These are phyloP conservation scores for Atta colombica DNA, from an alignment of 1,140 invertebrate genomes.

Conservation along the genomic window DNA sequence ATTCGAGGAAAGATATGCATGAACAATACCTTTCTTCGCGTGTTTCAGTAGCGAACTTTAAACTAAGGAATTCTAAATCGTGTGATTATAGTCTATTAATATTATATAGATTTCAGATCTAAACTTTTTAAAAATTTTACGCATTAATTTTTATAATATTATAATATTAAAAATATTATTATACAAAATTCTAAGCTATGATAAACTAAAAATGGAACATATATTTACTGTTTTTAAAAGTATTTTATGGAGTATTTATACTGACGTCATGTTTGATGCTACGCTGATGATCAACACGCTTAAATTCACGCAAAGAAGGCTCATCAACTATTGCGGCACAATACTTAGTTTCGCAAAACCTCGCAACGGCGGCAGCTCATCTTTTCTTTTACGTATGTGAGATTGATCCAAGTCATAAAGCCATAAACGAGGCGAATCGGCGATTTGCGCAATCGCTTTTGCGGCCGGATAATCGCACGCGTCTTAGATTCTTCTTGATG, in stretches of 20 bases:
- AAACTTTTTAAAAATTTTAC: not conserved
- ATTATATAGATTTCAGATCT: not conserved
- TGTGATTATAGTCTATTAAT: not conserved
- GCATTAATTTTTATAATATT: not conserved
- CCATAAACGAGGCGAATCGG: conserved; percentile 55
- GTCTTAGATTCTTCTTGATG: conserved; percentile 69
- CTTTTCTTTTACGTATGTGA: conserved; percentile 30
- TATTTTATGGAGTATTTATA: not conserved
- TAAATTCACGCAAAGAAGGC: conserved; percentile 2
- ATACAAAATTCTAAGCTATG: not conserved
- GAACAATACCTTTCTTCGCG: not conserved
- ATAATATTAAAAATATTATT: conserved; percentile 10
- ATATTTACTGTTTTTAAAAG: not conserved
- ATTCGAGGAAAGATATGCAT: not conserved
- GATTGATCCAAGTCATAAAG: conserved; percentile 44
- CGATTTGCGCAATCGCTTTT: conserved; percentile 54
- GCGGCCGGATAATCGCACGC: conserved; percentile 43
- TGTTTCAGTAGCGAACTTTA: not conserved
- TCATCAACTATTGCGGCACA: conserved; percentile 14
- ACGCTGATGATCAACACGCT: not conserved
- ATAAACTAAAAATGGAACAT: not conserved
- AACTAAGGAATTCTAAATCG: not conserved
- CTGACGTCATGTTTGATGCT: not conserved
- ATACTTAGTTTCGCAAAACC: conserved; percentile 31
- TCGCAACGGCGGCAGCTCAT: conserved; percentile 3